A percentile compares a stretch with the other conserved stretches of the same genome.
Evolutionary conservation across 2,113 vertebrate genomes (phyloP).

Genomic region (Telmatochromis sp.): DNA sequence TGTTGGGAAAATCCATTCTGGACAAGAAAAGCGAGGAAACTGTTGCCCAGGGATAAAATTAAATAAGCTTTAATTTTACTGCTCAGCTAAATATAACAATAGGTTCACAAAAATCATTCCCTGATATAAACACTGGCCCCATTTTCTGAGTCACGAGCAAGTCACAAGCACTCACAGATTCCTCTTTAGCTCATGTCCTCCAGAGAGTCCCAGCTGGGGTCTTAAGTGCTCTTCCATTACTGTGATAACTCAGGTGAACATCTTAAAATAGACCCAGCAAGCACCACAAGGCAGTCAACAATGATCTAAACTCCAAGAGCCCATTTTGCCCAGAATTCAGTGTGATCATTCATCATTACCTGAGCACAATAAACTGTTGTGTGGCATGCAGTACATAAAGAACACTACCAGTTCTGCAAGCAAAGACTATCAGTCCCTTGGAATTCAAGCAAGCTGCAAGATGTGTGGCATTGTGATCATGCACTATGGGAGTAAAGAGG

Average conservation of each 20-base stretch:
- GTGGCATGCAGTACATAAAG: neutral
- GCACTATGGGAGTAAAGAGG: neutral
- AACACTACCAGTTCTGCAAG: neutral
- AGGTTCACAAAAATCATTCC: neutral
- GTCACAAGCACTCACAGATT: neutral
- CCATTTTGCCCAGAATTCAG: neutral
- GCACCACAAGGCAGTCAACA: neutral
- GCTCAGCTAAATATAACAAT: neutral
- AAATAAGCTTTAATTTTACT: neutral
- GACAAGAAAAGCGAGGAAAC: neutral
- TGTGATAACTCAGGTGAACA: slow-evolving; percentile 18
- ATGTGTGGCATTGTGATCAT: neutral
- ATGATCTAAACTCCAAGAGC: neutral
- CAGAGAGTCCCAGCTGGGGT: neutral
- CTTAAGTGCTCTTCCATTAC: slow-evolving; percentile 44
- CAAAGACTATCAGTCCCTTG: neutral
- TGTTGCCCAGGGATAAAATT: neutral
- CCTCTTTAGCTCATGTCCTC: neutral
- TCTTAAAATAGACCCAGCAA: slow-evolving; percentile 17
- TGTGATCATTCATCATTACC: neutral
- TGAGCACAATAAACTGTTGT: neutral
- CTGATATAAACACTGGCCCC: neutral
- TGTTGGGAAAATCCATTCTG: neutral
- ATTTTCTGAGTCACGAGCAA: neutral
- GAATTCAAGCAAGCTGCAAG: neutral